Evolutionary conservation across 2,797 vertebrate genomes (phyloP).

Genomic region (Tapirus indicus): DNA sequence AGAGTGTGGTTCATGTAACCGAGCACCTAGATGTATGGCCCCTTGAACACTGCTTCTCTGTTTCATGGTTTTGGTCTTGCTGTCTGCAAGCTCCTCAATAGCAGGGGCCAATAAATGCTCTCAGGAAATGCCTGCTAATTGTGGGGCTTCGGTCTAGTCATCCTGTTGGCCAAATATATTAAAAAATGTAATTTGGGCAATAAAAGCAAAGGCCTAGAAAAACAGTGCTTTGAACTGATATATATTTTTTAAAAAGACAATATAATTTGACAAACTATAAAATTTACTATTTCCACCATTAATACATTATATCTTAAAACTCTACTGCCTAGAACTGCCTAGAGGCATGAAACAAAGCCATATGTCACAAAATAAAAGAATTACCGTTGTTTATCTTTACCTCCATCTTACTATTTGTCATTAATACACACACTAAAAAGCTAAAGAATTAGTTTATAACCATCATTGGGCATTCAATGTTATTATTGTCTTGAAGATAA

Average conservation of each 20-base stretch:
- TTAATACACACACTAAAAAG: background rate
- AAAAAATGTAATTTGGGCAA: background rate
- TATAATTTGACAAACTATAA: background rate
- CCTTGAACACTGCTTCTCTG: background rate
- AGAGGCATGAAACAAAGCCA: background rate
- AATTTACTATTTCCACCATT: background rate
- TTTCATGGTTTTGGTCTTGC: background rate
- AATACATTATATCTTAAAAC: background rate
- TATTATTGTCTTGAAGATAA: background rate
- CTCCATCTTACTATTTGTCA: background rate
- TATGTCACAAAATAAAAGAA: conserved; percentile 4
- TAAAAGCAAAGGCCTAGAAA: background rate
- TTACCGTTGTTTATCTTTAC: background rate
- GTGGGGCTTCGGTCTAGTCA: background rate
- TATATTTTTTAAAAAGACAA: background rate
- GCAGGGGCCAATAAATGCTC: background rate
- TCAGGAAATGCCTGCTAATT: background rate
- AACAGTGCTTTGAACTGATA: background rate
- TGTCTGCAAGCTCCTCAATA: background rate
- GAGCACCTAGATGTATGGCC: background rate
- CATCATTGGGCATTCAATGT: background rate
- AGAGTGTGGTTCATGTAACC: background rate
- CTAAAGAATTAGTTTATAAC: background rate
- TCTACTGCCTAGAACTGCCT: background rate
- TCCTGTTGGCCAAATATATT: background rate